A percentile compares a stretch with the other conserved stretches of the same genome.
Conservation (phyloP, 2,797 vertebrate genomes). For the Urophycis tenuis region DNA sequence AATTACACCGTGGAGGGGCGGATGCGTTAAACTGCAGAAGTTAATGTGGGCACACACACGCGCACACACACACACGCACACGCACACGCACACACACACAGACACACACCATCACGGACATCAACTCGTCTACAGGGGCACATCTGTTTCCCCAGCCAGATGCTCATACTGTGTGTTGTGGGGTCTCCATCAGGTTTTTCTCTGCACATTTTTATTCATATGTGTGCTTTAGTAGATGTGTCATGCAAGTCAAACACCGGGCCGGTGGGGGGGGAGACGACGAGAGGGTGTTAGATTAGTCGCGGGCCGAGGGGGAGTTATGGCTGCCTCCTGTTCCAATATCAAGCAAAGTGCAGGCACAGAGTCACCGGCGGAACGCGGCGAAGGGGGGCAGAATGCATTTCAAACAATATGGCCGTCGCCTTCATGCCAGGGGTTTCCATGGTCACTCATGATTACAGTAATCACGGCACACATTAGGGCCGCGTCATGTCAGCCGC, state of each 20-base stretch:
- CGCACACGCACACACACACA: conserved; percentile 24
- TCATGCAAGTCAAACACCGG: conserved; percentile 33
- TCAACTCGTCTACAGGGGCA: background rate
- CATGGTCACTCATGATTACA: conserved; percentile 40
- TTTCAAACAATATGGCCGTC: conserved; percentile 24
- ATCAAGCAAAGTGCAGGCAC: conserved; percentile 8
- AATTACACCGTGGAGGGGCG: background rate
- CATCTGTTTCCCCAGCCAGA: conserved; percentile 1
- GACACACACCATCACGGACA: conserved; percentile 30
- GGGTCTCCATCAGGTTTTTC: background rate
- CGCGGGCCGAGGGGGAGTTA: conserved; percentile 20
- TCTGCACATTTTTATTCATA: background rate
- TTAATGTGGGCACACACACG: conserved; percentile 20
- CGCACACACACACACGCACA: conserved; percentile 24
- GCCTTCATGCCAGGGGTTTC: conserved; percentile 16
- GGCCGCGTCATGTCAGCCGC: conserved; percentile 25
- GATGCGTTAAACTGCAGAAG: background rate
- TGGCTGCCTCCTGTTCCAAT: conserved; percentile 32
- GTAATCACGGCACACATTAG: conserved; percentile 34
- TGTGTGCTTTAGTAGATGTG: conserved; percentile 22
- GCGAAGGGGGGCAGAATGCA: conserved; percentile 14
- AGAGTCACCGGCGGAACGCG: conserved; percentile 28
- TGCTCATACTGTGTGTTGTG: background rate
- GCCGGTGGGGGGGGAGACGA: background rate
- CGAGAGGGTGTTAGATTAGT: conserved; percentile 28